These are phyloP conservation scores for Cervus canadensis DNA, from an alignment of 2,113 vertebrate genomes.

Conservation along the genomic window DNA sequence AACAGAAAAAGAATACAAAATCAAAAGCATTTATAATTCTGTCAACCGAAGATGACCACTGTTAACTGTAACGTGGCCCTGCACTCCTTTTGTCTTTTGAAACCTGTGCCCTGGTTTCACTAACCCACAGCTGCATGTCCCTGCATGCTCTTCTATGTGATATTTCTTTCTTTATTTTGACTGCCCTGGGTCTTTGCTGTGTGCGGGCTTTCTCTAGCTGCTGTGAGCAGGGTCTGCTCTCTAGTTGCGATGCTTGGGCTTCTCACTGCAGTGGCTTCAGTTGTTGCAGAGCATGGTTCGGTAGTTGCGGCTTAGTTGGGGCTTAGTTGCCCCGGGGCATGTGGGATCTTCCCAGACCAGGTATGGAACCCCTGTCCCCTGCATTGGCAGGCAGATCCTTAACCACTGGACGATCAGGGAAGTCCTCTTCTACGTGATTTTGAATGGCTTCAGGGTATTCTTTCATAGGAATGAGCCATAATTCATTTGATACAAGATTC, in stretches of 20 bases:
- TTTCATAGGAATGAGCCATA: background rate
- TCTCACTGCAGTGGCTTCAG: background rate
- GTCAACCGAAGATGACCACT: background rate
- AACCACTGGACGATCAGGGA: background rate
- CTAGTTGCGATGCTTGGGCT: background rate
- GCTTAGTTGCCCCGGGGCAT: background rate
- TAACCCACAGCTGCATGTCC: accelerated
- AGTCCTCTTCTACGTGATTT: background rate
- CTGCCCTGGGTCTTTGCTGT: background rate
- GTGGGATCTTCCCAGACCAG: background rate
- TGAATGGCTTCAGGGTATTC: background rate
- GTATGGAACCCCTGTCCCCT: background rate
- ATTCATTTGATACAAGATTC: background rate
- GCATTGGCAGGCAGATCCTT: background rate
- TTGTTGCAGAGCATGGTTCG: accelerated
- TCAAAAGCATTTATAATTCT: background rate
- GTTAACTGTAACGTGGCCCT: too few relatives aligned
- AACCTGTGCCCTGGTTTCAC: background rate
- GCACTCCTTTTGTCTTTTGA: background rate
- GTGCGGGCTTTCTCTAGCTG: background rate
- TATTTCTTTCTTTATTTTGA: accelerated
- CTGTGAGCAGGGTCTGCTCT: background rate
- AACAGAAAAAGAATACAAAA: background rate
- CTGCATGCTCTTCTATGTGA: accelerated
- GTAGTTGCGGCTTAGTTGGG: background rate